Conservation (phyloP, 2,797 vertebrate species). For the Capromys pilorides region DNA sequence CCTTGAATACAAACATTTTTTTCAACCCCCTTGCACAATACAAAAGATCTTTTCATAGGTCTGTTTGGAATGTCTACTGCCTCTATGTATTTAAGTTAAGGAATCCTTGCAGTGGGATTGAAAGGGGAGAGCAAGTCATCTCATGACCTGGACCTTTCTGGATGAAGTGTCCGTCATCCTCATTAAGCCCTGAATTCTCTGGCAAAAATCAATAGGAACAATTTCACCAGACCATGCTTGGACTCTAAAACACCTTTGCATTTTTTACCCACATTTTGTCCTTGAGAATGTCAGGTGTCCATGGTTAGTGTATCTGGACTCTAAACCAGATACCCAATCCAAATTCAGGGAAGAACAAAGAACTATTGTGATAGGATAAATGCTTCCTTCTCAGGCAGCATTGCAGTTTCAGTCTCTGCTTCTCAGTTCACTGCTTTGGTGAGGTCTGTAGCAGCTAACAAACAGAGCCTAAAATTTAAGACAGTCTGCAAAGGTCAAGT, state of each 20-base stretch:
- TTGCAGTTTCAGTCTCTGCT: conserved; percentile 77
- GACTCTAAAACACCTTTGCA: conserved; percentile 72
- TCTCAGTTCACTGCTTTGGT: conserved; percentile 72
- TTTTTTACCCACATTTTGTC: conserved; percentile 58
- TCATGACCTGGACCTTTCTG: conserved; percentile 60
- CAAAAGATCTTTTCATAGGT: conserved; percentile 66
- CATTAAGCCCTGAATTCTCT: conserved; percentile 61
- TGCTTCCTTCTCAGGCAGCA: conserved; percentile 70
- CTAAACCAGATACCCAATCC: conserved; percentile 76
- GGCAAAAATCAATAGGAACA: conserved; percentile 6
- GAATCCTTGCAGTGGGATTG: conserved; percentile 23
- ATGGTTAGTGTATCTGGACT: conserved; percentile 71
- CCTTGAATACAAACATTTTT: conserved; percentile 52
- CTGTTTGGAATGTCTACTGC: neutral
- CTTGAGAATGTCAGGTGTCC: conserved; percentile 81
- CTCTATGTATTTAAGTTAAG: conserved; percentile 35
- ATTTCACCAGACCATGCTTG: conserved; percentile 51
- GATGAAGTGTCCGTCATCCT: conserved; percentile 31
- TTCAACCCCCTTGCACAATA: conserved; percentile 36
- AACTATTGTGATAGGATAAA: conserved; percentile 79
- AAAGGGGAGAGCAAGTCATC: conserved; percentile 61
- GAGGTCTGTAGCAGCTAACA: conserved; percentile 77
- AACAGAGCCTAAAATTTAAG: conserved; percentile 80
- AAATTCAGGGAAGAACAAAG: conserved; percentile 80
- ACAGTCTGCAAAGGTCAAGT: conserved; percentile 76